Conservation (phyloP, 1,140 invertebrate species). For the Latrodectus geometricus region DNA sequence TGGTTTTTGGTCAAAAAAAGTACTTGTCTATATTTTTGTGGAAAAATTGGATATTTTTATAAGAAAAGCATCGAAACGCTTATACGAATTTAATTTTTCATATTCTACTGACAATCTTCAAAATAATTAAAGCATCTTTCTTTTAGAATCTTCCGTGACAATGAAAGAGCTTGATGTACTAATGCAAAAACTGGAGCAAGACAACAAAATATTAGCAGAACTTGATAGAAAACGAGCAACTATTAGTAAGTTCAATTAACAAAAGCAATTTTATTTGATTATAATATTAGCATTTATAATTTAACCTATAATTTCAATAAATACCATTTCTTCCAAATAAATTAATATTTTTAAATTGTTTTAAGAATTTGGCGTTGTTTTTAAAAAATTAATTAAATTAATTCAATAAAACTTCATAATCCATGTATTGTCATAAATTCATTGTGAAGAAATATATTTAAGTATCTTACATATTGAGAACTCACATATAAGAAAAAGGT, state of each 20-base stretch:
- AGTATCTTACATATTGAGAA: not conserved
- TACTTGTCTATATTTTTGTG: not conserved
- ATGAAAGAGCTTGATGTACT: constrained; percentile 85
- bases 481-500: not conserved
- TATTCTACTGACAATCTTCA: too few species aligned
- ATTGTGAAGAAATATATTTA: not conserved
- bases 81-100: too few species aligned
- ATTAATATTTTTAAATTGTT: not conserved
- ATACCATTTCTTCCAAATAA: not conserved
- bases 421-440: too few species aligned
- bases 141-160: constrained; percentile 64
- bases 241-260: constrained; percentile 49
- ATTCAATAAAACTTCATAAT: too few species aligned
- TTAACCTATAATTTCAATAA: too few species aligned
- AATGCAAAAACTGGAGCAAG: constrained; percentile 94
- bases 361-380: too few species aligned
- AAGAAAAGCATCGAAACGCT: too few species aligned
- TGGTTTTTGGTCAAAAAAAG: not conserved
- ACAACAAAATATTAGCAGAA: constrained; percentile 86
- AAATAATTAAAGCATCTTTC: not conserved
- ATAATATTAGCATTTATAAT: too few species aligned
- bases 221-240: constrained; percentile 77
- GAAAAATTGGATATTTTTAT: not conserved
- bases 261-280: too few species aligned
- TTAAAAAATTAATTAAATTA: too few species aligned